phyloP scores from a whole-genome alignment of 2,888 invertebrate genomes.

The Cryptus viduatorius region DNA sequence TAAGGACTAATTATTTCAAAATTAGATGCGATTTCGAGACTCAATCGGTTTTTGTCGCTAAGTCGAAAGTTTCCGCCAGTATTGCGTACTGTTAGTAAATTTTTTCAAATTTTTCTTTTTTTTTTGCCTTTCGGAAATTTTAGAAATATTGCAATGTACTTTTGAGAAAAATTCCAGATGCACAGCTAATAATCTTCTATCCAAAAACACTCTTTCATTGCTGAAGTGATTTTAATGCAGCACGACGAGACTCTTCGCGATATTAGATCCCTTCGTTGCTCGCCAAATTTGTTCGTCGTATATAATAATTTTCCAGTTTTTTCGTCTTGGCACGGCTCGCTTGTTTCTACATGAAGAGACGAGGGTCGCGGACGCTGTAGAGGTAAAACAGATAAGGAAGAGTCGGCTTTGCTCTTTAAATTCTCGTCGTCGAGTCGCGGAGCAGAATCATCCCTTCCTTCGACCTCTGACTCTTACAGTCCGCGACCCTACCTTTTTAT shows the following conservation, averaged over 20 bases:
- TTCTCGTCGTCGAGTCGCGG: conserved; percentile 55
- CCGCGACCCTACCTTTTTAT: conserved; percentile 35
- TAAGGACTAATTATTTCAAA: no score
- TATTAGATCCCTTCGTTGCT: not conserved
- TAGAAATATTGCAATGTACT: no score
- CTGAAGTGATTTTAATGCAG: not conserved
- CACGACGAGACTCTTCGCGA: not conserved
- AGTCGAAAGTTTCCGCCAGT: no score
- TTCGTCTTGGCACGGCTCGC: conserved; percentile 33
- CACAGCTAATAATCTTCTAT: no score
- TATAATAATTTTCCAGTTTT: not conserved
- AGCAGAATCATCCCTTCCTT: conserved; percentile 44
- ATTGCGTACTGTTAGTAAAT: no score
- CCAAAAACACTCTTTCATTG: not conserved
- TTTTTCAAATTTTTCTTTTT: no score
- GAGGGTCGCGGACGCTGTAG: conserved; percentile 9
- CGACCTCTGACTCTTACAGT: conserved; percentile 14
- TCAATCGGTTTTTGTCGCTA: no score
- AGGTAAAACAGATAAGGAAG: conserved; percentile 45
- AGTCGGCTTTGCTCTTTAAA: conserved; percentile 60
- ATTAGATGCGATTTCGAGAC: no score
- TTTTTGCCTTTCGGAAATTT: no score
- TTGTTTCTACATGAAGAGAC: conserved; percentile 11
- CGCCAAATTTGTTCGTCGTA: not conserved
- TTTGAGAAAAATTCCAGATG: no score